Evolutionary conservation across 2,888 invertebrate species (phyloP).

Genomic region (Blastobasis lacticolella): DNA sequence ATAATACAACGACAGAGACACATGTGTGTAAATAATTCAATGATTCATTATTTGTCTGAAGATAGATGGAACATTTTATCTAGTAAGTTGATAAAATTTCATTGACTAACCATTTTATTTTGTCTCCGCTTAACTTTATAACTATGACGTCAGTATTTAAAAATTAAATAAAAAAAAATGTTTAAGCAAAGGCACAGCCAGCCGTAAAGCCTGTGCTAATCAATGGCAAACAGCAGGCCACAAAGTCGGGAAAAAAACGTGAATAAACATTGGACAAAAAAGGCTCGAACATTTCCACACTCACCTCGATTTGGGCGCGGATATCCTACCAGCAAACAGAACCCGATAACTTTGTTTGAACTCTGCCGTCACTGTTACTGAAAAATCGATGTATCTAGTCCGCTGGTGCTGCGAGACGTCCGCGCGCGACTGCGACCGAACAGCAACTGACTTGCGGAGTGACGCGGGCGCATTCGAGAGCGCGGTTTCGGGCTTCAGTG

Average conservation of each 20-base stretch:
- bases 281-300: slow-evolving; percentile 34
- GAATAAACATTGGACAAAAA: slow-evolving; percentile 30
- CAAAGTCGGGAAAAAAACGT: slow-evolving; percentile 19
- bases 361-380: slow-evolving; percentile 39
- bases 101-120: too few species aligned
- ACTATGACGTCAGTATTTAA: too few species aligned
- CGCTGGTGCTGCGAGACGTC: slow-evolving; percentile 26
- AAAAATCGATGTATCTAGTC: slow-evolving; percentile 20
- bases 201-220: slow-evolving; percentile 38
- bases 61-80: too few species aligned
- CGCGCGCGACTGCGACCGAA: slow-evolving; percentile 32
- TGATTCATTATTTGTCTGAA: too few species aligned
- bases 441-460: slow-evolving; percentile 48
- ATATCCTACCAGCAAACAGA: slow-evolving; percentile 56
- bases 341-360: slow-evolving; percentile 59
- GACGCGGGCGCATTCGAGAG: slow-evolving; percentile 46
- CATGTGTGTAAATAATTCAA: too few species aligned
- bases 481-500: too few species aligned
- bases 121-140: too few species aligned
- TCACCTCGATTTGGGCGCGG: slow-evolving; percentile 41
- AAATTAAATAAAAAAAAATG: too few species aligned
- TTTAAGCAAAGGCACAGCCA: slow-evolving; percentile 21
- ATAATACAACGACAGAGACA: too few species aligned
- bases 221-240: slow-evolving; percentile 33
- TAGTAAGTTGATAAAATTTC: too few species aligned